Evolutionary conservation across 2,888 invertebrate genomes (phyloP).

Genomic region (Meghimatium bilineatum): DNA sequence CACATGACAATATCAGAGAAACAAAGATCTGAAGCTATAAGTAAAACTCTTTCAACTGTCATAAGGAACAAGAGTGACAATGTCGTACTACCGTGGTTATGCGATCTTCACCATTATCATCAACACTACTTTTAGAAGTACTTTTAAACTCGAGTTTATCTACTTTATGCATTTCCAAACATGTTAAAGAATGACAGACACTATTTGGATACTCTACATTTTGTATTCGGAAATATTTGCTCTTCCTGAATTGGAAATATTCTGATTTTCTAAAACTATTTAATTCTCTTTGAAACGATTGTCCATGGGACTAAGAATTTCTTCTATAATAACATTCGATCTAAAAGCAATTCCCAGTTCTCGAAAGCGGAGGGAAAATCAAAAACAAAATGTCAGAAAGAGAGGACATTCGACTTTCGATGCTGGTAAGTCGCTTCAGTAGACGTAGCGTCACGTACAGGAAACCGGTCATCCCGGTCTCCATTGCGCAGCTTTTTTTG

Average conservation of each 20-base stretch:
- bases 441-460: constrained; percentile 49
- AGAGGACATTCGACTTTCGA: constrained; percentile 40
- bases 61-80: no score
- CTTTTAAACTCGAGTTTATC: no score
- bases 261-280: neutral
- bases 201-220: no score
- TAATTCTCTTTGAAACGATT: neutral
- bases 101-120: no score
- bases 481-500: constrained; percentile 38
- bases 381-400: constrained; percentile 35
- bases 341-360: constrained; percentile 29
- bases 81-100: no score
- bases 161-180: no score
- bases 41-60: no score
- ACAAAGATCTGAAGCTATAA: no score
- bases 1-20: no score
- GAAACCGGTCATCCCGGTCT: constrained; percentile 34
- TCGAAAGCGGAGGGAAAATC: constrained; percentile 22
- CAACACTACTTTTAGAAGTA: no score
- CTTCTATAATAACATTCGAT: constrained; percentile 38
- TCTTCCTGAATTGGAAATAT: neutral
- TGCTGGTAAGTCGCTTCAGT: constrained; percentile 34
- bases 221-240: neutral
- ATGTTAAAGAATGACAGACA: no score
- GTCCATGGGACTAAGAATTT: neutral